phyloP scores from a whole-genome alignment of 2,113 vertebrate genomes.

The Dendropsophus ebraccatus region DNA sequence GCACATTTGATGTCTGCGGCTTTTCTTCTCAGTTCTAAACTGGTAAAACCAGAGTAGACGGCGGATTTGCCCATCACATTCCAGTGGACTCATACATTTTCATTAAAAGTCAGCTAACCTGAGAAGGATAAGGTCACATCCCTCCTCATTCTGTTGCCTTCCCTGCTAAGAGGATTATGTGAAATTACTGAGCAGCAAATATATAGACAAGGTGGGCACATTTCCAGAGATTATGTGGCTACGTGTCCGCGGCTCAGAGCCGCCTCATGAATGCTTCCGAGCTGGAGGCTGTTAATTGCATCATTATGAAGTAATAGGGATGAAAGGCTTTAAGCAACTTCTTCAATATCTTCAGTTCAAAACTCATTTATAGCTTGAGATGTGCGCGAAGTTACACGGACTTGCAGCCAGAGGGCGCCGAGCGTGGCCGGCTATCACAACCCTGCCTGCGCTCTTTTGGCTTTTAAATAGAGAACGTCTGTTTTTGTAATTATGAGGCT shows the following conservation, averaged over 20 bases:
- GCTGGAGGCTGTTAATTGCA: conserved; percentile 41
- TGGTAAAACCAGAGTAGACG: neutral
- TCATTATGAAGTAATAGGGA: conserved; percentile 44
- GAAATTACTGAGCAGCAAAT: conserved; percentile 47
- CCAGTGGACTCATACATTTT: conserved; percentile 23
- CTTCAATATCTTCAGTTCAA: conserved; percentile 15
- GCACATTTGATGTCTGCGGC: neutral
- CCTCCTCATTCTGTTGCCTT: conserved; percentile 21
- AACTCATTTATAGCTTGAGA: conserved; percentile 25
- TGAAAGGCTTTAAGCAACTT: conserved; percentile 27
- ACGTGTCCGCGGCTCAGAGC: conserved; percentile 14
- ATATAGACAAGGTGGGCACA: conserved; percentile 40
- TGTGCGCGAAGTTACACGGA: neutral
- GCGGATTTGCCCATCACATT: conserved; percentile 22
- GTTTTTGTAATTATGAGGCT: neutral
- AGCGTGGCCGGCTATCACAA: too few relatives aligned
- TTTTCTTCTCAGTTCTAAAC: neutral
- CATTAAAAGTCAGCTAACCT: conserved; percentile 21
- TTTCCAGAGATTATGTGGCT: conserved; percentile 32
- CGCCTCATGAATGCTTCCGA: neutral
- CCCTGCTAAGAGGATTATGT: conserved; percentile 34
- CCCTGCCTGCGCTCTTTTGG: too few relatives aligned
- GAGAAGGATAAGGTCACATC: conserved; percentile 24
- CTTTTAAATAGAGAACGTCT: neutral
- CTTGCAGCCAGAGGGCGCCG: neutral